These are phyloP conservation scores for Lateolabrax maculatus DNA, from an alignment of 2,797 vertebrate species.

Conservation along the genomic window DNA sequence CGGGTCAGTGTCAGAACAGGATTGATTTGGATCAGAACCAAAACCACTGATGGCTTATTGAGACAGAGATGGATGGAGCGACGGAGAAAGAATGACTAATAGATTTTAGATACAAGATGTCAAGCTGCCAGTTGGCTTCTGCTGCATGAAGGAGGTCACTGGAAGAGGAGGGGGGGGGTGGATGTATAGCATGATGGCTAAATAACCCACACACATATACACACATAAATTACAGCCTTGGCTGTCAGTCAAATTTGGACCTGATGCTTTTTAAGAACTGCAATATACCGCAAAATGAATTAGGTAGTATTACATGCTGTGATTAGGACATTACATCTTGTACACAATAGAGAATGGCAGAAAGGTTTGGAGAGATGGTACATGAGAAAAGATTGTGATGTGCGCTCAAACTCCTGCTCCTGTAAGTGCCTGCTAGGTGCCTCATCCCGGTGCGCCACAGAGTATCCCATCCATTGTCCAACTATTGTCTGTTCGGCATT, in stretches of 20 bases:
- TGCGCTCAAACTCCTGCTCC: constrained; percentile 48
- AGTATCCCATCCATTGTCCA: constrained; percentile 69
- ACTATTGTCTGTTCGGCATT: constrained; percentile 77
- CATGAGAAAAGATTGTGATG: constrained; percentile 28
- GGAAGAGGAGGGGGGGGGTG: constrained; percentile 7
- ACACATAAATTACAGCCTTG: constrained; percentile 41
- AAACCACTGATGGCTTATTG: constrained; percentile 83
- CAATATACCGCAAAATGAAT: constrained; percentile 49
- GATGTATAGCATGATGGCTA: constrained; percentile 20
- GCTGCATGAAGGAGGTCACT: constrained; percentile 69
- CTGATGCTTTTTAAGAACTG: constrained; percentile 52
- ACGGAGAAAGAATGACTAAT: constrained; percentile 79
- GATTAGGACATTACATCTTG: constrained; percentile 49
- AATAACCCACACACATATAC: constrained; percentile 23
- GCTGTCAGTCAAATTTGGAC: constrained; percentile 39
- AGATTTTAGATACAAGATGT: constrained; percentile 78
- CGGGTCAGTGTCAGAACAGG: constrained; percentile 80
- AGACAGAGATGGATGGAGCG: constrained; percentile 77
- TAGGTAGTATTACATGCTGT: constrained; percentile 35
- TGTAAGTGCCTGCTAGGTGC: constrained; percentile 61
- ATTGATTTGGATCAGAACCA: constrained; percentile 84
- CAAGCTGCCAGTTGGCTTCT: constrained; percentile 76
- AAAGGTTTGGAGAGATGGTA: constrained; percentile 35
- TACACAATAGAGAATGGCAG: constrained; percentile 38
- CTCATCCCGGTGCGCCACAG: constrained; percentile 60